A percentile compares a stretch with the other conserved stretches of the same genome.
Evolutionary conservation across 2,113 vertebrate species (phyloP).

Genomic region (rabbit (Oryctolagus cuniculus)): DNA sequence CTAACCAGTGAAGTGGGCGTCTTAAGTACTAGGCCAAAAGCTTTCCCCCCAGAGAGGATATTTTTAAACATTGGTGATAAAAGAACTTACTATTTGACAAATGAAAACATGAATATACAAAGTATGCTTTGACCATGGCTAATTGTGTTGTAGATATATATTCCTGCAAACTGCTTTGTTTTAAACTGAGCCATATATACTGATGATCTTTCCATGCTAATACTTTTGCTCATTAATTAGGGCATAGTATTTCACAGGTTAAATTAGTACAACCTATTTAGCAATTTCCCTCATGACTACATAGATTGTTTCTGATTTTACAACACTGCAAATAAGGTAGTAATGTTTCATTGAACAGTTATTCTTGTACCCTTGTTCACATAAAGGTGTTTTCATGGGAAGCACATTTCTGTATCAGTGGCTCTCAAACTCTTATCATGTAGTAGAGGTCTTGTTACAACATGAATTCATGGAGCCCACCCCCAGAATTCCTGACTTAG

Average conservation of each 20-base stretch:
- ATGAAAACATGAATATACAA: neutral
- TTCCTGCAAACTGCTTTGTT: neutral
- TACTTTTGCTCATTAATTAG: neutral
- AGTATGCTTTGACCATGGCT: neutral
- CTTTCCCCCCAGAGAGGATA: too few relatives aligned
- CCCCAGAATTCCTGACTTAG: neutral
- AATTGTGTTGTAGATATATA: neutral
- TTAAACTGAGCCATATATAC: neutral
- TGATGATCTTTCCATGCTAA: neutral
- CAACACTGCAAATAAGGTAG: neutral
- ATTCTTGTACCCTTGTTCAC: neutral
- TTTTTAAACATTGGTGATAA: neutral
- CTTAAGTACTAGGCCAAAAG: too few relatives aligned
- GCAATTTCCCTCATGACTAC: neutral
- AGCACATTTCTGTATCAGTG: neutral
- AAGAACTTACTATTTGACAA: conserved; percentile 17
- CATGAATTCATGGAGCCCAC: neutral
- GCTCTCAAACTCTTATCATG: neutral
- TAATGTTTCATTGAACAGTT: neutral
- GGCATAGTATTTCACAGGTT: neutral
- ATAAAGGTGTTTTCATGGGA: neutral
- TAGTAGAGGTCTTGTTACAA: neutral
- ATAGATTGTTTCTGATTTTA: neutral
- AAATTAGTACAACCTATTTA: neutral
- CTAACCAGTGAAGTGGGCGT: too few relatives aligned